These are phyloP conservation scores for Sinhomidia bicolor DNA, from an alignment of 2,888 invertebrate genomes.

Conservation along the genomic window DNA sequence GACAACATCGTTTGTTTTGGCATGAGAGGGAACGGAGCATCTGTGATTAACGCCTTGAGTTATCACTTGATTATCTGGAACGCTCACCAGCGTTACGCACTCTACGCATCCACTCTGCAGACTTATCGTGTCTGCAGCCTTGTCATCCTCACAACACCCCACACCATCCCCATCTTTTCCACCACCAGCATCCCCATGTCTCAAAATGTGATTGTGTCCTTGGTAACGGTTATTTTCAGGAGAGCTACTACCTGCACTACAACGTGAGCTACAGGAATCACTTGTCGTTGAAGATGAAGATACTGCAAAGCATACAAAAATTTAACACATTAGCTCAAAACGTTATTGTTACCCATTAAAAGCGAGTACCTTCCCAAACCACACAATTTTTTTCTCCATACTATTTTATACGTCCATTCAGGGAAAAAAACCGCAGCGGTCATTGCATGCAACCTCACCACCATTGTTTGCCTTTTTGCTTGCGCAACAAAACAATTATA, in stretches of 20 bases:
- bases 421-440: slow-evolving; percentile 15
- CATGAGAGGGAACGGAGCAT: slow-evolving; percentile 64
- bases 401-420: neutral
- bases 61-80: slow-evolving; percentile 80
- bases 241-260: slow-evolving; percentile 65
- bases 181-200: neutral
- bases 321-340: slow-evolving; percentile 1
- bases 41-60: slow-evolving; percentile 79
- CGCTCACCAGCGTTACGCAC: slow-evolving; percentile 79
- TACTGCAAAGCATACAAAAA: slow-evolving; percentile 40
- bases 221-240: slow-evolving; percentile 63
- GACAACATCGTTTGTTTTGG: slow-evolving; percentile 65
- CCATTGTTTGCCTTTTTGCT: neutral
- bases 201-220: neutral
- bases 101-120: slow-evolving; percentile 75
- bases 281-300: slow-evolving; percentile 65
- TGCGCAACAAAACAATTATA: slow-evolving; percentile 31
- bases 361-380: too few species aligned
- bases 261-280: slow-evolving; percentile 56
- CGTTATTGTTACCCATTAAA: too few species aligned
- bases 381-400: neutral
- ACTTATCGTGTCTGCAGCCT: slow-evolving; percentile 60
- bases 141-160: slow-evolving; percentile 20
- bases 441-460: slow-evolving; percentile 26
- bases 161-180: slow-evolving; percentile 8